phyloP scores from a whole-genome alignment of 2,888 invertebrate genomes.

The Caenorhabditis uteleia region DNA sequence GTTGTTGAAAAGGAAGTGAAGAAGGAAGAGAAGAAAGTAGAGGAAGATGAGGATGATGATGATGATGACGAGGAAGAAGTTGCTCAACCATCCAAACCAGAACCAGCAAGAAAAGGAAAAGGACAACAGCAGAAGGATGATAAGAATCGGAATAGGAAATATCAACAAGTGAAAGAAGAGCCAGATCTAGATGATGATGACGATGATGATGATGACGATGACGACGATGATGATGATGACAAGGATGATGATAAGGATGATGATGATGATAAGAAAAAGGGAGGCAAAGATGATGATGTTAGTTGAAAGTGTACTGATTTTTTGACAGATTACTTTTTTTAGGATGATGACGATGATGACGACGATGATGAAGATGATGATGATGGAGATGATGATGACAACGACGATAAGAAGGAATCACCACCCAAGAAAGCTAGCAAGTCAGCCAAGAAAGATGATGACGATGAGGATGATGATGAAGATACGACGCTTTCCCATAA shows the following conservation, averaged over 20 bases:
- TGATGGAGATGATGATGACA: constrained; percentile 20
- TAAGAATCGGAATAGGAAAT: constrained; percentile 22
- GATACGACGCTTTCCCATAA: not conserved
- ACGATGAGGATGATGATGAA: constrained; percentile 19
- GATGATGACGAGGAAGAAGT: constrained; percentile 16
- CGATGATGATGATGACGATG: constrained; percentile 18
- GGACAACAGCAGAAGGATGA: constrained; percentile 31
- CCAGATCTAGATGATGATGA: constrained; percentile 46
- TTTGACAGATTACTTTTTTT: not conserved
- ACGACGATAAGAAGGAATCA: constrained; percentile 33
- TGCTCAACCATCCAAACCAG: constrained; percentile 15
- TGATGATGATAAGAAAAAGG: constrained; percentile 17
- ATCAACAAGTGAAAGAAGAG: constrained; percentile 32
- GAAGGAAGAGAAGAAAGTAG: constrained; percentile 9
- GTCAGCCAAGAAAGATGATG: constrained; percentile 9
- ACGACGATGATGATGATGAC: constrained; percentile 12
- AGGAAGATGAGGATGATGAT: constrained; percentile 42
- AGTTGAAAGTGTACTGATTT: no score
- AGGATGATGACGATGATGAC: constrained; percentile 5
- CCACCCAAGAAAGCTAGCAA: constrained; percentile 3
- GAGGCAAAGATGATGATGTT: no score
- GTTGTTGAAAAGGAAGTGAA: constrained; percentile 21
- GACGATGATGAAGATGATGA: constrained; percentile 29
- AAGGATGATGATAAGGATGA: constrained; percentile 16
- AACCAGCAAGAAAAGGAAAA: constrained; percentile 25